Evolutionary conservation across 64 coral and sea anemone genomes (phyloP).

Genomic region (Catalaphyllia jardinei): DNA sequence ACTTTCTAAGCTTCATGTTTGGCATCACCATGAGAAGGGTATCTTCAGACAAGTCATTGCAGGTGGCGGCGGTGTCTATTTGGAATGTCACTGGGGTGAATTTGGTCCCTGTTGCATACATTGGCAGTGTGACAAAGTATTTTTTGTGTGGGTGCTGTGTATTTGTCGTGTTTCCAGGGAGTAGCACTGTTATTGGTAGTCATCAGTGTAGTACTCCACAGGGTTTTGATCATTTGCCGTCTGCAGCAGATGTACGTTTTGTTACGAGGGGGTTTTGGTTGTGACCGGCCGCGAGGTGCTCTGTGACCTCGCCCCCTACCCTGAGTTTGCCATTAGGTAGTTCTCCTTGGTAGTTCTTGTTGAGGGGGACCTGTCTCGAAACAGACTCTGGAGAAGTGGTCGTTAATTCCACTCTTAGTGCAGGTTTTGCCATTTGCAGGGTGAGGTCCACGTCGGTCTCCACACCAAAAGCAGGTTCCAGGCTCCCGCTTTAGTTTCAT

Average conservation of each 20-base stretch:
- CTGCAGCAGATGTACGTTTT: conserved; percentile 10
- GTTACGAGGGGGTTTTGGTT: neutral
- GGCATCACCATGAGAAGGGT: conserved; percentile 28
- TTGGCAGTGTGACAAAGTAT: conserved; percentile 10
- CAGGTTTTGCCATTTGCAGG: no score
- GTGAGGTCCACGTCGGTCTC: no score
- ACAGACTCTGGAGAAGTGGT: no score
- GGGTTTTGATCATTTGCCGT: neutral
- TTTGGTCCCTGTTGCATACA: neutral
- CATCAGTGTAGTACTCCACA: neutral
- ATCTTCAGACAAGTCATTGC: conserved; percentile 40
- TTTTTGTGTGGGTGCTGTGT: conserved; percentile 29
- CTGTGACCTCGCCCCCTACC: no score
- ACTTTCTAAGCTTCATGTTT: conserved; percentile 34
- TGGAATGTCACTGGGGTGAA: conserved; percentile 36
- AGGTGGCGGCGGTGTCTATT: conserved; percentile 58
- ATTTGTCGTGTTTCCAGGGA: conserved; percentile 27
- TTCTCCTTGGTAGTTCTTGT: no score
- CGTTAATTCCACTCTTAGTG: no score
- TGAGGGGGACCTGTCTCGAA: no score
- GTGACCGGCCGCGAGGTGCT: no score
- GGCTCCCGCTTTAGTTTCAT: no score
- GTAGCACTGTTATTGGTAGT: conserved; percentile 9
- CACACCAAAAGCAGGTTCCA: no score
- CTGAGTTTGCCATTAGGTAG: no score